phyloP scores from a whole-genome alignment of 2,888 invertebrate species.

The Cataglyphis albicans region DNA sequence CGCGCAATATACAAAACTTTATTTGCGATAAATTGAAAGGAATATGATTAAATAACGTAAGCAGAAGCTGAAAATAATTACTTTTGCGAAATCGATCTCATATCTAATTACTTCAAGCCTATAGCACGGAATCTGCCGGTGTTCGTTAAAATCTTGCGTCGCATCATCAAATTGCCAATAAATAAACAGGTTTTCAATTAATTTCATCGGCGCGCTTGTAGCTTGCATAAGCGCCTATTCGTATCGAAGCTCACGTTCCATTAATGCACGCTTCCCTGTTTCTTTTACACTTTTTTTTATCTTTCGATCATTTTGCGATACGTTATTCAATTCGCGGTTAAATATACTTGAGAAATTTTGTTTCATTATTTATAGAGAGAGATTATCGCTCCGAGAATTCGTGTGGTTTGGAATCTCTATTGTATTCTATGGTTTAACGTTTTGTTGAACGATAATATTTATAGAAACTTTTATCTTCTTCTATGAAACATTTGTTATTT shows the following conservation, averaged over 20 bases:
- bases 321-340: neutral
- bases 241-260: conserved; percentile 61
- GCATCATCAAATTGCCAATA: conserved; percentile 61
- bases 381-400: conserved; percentile 1
- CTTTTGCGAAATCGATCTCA: neutral
- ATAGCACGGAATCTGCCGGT: conserved; percentile 65
- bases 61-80: conserved; percentile 29
- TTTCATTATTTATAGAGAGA: conserved; percentile 10
- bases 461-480: neutral
- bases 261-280: conserved; percentile 61
- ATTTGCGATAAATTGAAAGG: neutral
- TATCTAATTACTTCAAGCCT: conserved; percentile 8
- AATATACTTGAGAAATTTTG: neutral
- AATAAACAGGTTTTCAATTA: conserved; percentile 79
- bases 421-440: neutral
- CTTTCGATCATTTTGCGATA: neutral
- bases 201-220: conserved; percentile 70
- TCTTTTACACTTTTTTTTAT: conserved; percentile 2
- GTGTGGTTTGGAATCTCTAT: neutral
- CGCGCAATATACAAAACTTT: neutral
- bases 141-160: conserved; percentile 70
- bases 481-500: neutral
- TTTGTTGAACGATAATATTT: conserved; percentile 4
- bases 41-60: neutral
- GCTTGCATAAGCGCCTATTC: conserved; percentile 61